phyloP scores from a whole-genome alignment of 2,113 vertebrate genomes.

The Limanda limanda region DNA sequence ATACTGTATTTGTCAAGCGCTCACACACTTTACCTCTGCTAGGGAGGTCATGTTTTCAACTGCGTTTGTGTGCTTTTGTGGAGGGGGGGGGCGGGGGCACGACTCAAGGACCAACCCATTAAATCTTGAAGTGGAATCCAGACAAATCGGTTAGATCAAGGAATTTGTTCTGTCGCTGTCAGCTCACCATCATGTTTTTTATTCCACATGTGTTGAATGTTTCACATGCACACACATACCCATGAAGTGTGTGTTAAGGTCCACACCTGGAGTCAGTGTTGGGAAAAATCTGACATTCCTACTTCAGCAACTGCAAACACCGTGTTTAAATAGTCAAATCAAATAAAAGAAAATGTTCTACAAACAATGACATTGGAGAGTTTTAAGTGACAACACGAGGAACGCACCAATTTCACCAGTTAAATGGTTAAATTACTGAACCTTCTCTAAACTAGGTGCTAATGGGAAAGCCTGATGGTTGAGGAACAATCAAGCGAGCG shows the following conservation, averaged over 20 bases:
- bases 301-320: background rate
- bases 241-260: too few species aligned
- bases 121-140: too few species aligned
- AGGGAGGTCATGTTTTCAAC: too few species aligned
- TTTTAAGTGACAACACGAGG: background rate
- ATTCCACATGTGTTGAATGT: background rate
- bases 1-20: too few species aligned
- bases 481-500: slow-evolving; percentile 36
- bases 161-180: too few species aligned
- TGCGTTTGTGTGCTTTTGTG: too few species aligned
- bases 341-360: background rate
- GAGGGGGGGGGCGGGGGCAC: too few species aligned
- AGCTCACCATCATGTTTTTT: too few species aligned
- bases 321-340: background rate
- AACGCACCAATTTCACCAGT: background rate
- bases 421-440: background rate
- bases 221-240: background rate
- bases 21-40: too few species aligned
- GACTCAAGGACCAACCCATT: too few species aligned
- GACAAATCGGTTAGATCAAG: too few species aligned
- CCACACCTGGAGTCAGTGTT: background rate
- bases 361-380: background rate
- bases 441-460: background rate
- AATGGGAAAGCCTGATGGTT: slow-evolving; percentile 17
- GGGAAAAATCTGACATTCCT: background rate